phyloP scores from a whole-genome alignment of 1,140 invertebrate species.

The Venturia canescens region DNA sequence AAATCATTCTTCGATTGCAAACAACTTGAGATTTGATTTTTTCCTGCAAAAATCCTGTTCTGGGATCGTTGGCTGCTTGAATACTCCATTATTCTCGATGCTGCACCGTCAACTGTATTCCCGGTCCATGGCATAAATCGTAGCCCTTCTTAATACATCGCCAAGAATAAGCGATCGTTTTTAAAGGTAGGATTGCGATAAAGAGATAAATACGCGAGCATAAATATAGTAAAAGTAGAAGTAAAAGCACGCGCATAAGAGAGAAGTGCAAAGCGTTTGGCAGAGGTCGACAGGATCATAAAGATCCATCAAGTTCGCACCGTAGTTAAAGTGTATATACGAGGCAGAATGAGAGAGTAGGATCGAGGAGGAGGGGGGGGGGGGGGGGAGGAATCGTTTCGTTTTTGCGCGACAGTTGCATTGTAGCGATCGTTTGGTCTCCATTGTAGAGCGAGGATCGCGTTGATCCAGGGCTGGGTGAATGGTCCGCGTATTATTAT shows the following conservation, averaged over 20 bases:
- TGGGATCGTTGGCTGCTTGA: too few species aligned
- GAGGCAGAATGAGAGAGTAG: slow-evolving; percentile 8
- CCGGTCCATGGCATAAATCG: too few species aligned
- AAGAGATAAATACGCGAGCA: slow-evolving; percentile 23
- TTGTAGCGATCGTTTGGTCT: background rate
- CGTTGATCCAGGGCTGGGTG: slow-evolving; percentile 1
- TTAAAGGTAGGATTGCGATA: too few species aligned
- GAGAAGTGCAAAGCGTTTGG: slow-evolving; percentile 46
- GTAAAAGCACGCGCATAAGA: background rate
- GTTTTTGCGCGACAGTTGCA: background rate
- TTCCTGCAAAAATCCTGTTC: too few species aligned
- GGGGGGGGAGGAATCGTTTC: background rate
- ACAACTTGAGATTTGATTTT: too few species aligned
- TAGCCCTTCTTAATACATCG: too few species aligned
- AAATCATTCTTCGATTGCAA: too few species aligned
- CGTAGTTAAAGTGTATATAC: slow-evolving; percentile 25
- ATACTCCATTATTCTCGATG: too few species aligned
- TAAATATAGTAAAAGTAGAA: background rate
- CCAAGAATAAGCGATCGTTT: too few species aligned
- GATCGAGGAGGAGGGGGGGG: background rate
- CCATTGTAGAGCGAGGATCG: background rate
- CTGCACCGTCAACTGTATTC: too few species aligned
- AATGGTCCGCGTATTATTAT: slow-evolving; percentile 18
- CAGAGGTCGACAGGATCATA: slow-evolving; percentile 50
- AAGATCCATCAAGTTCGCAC: slow-evolving; percentile 55